Percentiles rank a stretch among this genome's conserved stretches.
Conservation (phyloP, 2,888 invertebrate genomes). For the Acheta domesticus region DNA sequence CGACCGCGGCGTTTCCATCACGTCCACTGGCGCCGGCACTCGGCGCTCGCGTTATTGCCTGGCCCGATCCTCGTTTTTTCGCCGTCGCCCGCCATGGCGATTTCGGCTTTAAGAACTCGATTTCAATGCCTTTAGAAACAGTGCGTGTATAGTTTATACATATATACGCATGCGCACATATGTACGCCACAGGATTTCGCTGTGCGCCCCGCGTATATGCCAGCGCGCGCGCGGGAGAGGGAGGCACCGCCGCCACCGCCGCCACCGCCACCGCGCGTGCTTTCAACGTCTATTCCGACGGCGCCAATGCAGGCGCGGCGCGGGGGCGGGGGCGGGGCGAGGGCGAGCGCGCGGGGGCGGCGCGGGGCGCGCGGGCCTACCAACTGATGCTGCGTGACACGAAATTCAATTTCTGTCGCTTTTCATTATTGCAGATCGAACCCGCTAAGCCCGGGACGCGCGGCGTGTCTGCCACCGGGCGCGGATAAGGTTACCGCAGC, state of each 20-base stretch:
- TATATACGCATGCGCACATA: too few species aligned
- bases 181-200: too few species aligned
- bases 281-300: not conserved
- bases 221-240: too few species aligned
- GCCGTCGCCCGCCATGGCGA: too few species aligned
- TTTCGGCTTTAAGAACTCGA: too few species aligned
- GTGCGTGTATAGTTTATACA: too few species aligned
- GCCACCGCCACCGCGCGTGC: not conserved
- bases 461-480: slow-evolving; percentile 23
- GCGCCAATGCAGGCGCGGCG: not conserved
- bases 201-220: too few species aligned
- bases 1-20: not conserved
- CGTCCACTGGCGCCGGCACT: not conserved
- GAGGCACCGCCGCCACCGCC: not conserved
- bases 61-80: too few species aligned
- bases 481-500: slow-evolving; percentile 31
- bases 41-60: not conserved
- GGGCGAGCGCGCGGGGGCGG: slow-evolving; percentile 3
- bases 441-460: slow-evolving; percentile 22
- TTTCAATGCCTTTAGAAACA: too few species aligned
- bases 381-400: slow-evolving; percentile 26
- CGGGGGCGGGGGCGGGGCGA: not conserved
- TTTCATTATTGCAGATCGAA: slow-evolving; percentile 32
- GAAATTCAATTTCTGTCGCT: slow-evolving; percentile 35
- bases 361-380: slow-evolving; percentile 20